Evolutionary conservation across 2,888 invertebrate genomes (phyloP).

Genomic region (Tromatobia lineatoria): DNA sequence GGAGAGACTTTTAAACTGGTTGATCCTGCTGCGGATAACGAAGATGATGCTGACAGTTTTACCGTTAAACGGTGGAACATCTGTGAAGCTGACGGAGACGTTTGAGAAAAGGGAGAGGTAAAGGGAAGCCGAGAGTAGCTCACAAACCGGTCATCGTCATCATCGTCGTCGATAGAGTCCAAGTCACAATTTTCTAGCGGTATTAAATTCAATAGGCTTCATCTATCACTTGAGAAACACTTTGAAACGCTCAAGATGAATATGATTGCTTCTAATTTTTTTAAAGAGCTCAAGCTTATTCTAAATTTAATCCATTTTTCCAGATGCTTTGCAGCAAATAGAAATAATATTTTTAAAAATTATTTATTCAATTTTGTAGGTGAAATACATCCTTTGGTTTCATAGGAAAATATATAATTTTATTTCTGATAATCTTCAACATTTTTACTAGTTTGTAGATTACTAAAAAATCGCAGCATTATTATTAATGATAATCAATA

Average conservation of each 20-base stretch:
- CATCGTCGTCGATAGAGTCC: conserved; percentile 17
- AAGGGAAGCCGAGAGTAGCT: conserved; percentile 8
- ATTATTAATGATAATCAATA: no score
- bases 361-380: no score
- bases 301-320: no score
- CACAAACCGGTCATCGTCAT: conserved; percentile 24
- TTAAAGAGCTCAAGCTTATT: not conserved
- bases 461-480: no score
- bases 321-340: no score
- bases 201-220: not conserved
- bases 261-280: not conserved
- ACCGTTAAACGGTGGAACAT: conserved; percentile 58
- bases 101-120: conserved; percentile 5
- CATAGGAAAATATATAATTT: no score
- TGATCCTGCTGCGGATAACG: conserved; percentile 35
- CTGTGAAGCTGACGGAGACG: conserved; percentile 8
- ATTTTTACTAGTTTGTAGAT: no score
- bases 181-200: conserved; percentile 41
- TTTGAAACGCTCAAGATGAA: no score
- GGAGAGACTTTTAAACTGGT: conserved; percentile 13
- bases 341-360: no score
- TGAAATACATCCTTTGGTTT: no score
- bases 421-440: no score
- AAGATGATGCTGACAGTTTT: conserved; percentile 51
- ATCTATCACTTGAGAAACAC: not conserved